A percentile compares a stretch with the other conserved stretches of the same genome.
Conservation (phyloP, 2,888 invertebrate species). For the Nezara viridula region DNA sequence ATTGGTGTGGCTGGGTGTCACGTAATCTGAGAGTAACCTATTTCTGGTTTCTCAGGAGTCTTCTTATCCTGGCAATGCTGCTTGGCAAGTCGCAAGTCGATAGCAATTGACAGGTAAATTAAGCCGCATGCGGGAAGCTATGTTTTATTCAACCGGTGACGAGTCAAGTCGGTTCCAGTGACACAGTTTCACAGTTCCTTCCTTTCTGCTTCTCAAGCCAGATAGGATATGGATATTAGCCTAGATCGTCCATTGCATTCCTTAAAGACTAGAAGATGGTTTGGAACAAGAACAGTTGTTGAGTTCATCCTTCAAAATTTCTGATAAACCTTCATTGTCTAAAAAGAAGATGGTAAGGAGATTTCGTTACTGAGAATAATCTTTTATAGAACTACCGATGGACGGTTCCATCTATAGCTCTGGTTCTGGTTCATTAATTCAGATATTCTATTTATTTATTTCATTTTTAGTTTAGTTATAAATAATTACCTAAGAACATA, state of each 20-base stretch:
- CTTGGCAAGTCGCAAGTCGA: background rate
- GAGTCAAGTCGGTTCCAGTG: background rate
- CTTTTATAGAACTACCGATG: no score
- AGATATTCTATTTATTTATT: no score
- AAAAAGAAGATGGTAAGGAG: no score
- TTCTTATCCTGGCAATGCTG: background rate
- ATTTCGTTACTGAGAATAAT: no score
- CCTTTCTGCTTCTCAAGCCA: background rate
- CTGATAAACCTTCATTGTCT: background rate
- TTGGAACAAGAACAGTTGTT: background rate
- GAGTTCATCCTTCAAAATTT: background rate
- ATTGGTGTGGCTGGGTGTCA: background rate
- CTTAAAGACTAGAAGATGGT: background rate
- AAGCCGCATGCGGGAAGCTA: background rate
- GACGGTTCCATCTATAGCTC: no score
- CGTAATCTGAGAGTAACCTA: background rate
- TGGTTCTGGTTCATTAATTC: no score
- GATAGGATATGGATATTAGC: background rate
- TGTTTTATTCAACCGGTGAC: background rate
- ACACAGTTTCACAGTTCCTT: background rate
- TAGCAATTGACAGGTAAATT: background rate
- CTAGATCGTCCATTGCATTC: background rate
- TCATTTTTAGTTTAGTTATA: no score
- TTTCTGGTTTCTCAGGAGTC: constrained; percentile 3
- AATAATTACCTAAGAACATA: no score